These are phyloP conservation scores for Callionymus lyra DNA, from an alignment of 2,113 vertebrate genomes.

Conservation along the genomic window DNA sequence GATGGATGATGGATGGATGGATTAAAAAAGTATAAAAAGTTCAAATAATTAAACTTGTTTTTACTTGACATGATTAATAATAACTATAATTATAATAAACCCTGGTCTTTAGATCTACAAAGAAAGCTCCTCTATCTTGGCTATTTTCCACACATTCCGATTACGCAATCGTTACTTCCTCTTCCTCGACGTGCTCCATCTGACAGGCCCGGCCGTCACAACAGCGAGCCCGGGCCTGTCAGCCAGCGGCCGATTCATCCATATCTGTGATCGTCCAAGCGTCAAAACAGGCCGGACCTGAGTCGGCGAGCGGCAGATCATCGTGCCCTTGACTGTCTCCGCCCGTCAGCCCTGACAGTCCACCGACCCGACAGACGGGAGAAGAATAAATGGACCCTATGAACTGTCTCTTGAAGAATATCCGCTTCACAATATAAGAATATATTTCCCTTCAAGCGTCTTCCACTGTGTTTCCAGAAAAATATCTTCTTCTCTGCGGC, in stretches of 20 bases:
- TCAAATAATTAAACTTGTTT: too few relatives aligned
- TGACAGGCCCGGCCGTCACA: slow-evolving; percentile 1
- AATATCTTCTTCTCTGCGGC: slow-evolving; percentile 14
- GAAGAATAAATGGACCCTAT: slow-evolving; percentile 21
- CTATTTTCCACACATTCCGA: too few relatives aligned
- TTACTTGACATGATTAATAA: too few relatives aligned
- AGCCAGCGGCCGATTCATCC: slow-evolving; percentile 7
- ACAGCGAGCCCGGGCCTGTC: slow-evolving; percentile 1
- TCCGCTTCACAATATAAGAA: slow-evolving; percentile 13
- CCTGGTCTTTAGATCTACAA: too few relatives aligned
- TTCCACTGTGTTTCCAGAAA: not conserved
- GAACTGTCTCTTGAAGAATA: slow-evolving; percentile 11
- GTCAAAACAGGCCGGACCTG: slow-evolving; percentile 17
- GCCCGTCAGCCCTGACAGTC: slow-evolving; percentile 23
- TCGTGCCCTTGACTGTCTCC: slow-evolving; percentile 18
- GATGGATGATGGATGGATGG: too few relatives aligned
- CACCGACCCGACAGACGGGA: slow-evolving; percentile 6
- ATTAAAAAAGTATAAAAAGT: too few relatives aligned
- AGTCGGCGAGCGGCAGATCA: slow-evolving; percentile 9
- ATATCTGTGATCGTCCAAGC: slow-evolving; percentile 17
- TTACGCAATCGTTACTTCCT: too few relatives aligned
- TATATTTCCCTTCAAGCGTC: slow-evolving; percentile 16
- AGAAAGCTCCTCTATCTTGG: too few relatives aligned
- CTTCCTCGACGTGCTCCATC: too few relatives aligned
- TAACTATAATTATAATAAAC: too few relatives aligned